Percentiles rank a stretch among this genome's conserved stretches.
Evolutionary conservation across 2,797 vertebrate species (phyloP).

Genomic region (Florisuga fusca): DNA sequence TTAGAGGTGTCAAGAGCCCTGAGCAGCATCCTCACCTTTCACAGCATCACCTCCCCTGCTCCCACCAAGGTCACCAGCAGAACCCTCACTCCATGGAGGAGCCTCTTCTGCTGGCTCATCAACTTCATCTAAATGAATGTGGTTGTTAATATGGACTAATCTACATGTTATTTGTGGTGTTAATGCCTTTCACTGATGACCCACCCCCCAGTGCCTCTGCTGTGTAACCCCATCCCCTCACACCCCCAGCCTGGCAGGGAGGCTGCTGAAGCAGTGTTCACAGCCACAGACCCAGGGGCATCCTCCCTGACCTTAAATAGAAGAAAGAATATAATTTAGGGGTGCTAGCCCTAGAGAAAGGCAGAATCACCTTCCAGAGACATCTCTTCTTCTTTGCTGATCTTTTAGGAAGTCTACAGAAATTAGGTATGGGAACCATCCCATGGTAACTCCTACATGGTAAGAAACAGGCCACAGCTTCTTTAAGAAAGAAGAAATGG

Average conservation of each 20-base stretch:
- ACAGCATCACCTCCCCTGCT: neutral
- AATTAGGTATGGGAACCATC: neutral
- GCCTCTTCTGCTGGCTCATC: conserved; percentile 45
- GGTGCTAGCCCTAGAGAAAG: neutral
- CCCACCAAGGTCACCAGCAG: neutral
- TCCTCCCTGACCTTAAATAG: neutral
- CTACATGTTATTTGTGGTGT: neutral
- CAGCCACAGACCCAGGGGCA: neutral
- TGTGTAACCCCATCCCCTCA: fast-evolving
- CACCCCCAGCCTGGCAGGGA: neutral
- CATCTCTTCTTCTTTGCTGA: neutral
- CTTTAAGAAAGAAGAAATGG: no score
- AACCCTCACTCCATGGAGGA: fast-evolving
- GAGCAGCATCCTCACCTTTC: neutral
- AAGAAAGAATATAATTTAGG: neutral
- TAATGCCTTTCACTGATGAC: neutral
- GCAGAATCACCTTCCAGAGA: neutral
- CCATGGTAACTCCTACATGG: fast-evolving
- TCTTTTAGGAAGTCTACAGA: neutral
- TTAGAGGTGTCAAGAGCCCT: neutral
- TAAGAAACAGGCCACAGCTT: neutral
- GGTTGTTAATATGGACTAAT: conserved; percentile 19
- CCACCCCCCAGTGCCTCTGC: neutral
- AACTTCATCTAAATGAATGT: neutral
- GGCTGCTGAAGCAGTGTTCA: neutral